Evolutionary conservation across 2,888 invertebrate species (phyloP), one percentile per base, ranked within the genome.

Genomic region (Heliconius charithonia): DNA sequence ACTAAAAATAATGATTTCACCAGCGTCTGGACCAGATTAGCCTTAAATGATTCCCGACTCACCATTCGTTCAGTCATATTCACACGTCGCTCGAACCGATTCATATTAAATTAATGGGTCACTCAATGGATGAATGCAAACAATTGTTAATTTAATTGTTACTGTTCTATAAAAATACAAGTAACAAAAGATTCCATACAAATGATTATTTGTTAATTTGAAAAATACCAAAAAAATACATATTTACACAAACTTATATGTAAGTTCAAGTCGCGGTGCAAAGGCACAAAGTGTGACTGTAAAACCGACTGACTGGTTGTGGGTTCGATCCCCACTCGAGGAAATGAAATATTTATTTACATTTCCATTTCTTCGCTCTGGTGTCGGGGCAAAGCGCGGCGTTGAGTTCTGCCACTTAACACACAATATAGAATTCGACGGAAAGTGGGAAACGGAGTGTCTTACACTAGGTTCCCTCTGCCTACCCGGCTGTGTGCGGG

Each of bases 1-100:
- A 81, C 69, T 75, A 51, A 78, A 79, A 77, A 76, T 80, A 76
- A 82, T 51, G 82, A 78, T 81, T 71, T 74, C 76, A 75, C 67
- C 51, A 77, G 56, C 82, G 72, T 80, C 81, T 82, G 82, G 76
- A 79, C 69, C 37, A 80, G 76, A 82, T 82, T 77, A 80, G 79
- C 76, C 73, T 79, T 73, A 27, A 69, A 72, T 63, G 63, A 78
- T 75, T 77, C 29, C 25, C n/a, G 13, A 69, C 67, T 65, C 56
- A n/a, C 19, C 69, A 67, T 62, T 73, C 79, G 67, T 51, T 76
- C 76, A 67, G 45, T 62, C 16, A 41, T 73, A 19, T 70, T 75
- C 71, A 71, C 71, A 72, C 67, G 63, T 74, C 76, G 66, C 63
- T 62, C 69, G 45, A 62, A 69, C 76, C 67, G 29, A 29, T 22